These are phyloP conservation scores for Falco berigora DNA, from an alignment of 2,797 vertebrate species.

Conservation along the genomic window DNA sequence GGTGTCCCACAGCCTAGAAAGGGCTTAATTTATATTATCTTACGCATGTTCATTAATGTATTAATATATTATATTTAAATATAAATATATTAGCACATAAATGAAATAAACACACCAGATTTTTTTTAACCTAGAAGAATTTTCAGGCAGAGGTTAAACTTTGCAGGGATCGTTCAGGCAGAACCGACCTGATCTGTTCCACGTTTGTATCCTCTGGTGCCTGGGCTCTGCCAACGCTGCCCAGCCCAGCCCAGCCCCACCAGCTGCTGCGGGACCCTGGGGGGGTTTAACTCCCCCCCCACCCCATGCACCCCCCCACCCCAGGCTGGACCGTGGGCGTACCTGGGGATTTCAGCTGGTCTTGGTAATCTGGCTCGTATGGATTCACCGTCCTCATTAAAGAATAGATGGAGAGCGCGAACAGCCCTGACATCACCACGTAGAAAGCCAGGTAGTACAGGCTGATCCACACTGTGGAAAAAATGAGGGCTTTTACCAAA, in stretches of 20 bases:
- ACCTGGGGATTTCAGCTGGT: slow-evolving; percentile 86
- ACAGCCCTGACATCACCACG: slow-evolving; percentile 80
- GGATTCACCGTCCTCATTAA: slow-evolving; percentile 83
- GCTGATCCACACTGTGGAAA: slow-evolving; percentile 84
- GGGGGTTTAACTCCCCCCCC: not conserved
- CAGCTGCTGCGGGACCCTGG: rapidly evolving
- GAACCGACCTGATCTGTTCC: not conserved
- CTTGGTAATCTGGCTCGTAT: slow-evolving; percentile 85
- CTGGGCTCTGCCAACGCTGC: not conserved
- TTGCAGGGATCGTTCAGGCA: not conserved
- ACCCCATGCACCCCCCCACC: too few species aligned
- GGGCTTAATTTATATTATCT: not conserved
- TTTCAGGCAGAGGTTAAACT: not conserved
- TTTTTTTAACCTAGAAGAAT: not conserved
- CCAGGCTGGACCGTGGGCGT: not conserved
- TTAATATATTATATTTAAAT: not conserved
- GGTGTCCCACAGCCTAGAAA: not conserved
- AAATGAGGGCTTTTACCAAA: not conserved
- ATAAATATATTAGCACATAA: not conserved
- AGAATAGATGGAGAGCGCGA: slow-evolving; percentile 79
- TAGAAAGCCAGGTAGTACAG: slow-evolving; percentile 90
- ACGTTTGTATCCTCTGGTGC: rapidly evolving
- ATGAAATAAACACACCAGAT: not conserved
- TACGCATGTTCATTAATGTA: not conserved
- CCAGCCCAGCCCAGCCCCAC: not conserved